These are phyloP conservation scores for Rosalia funebris DNA, from an alignment of 2,888 invertebrate genomes.

Conservation along the genomic window DNA sequence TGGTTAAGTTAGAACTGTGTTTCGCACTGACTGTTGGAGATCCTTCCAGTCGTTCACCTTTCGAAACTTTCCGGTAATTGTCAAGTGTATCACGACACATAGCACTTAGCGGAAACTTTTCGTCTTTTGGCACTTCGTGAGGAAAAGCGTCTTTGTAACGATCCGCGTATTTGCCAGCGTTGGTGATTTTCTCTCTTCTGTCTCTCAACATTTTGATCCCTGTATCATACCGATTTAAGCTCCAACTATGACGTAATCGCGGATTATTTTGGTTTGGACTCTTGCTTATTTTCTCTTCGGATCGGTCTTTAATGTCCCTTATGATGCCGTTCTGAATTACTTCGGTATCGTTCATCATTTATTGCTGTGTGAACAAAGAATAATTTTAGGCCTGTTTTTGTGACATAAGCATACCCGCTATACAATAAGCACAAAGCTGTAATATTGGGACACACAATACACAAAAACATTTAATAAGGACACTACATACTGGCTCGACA, in stretches of 20 bases:
- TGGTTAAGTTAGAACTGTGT: constrained; percentile 48
- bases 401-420: constrained; percentile 13
- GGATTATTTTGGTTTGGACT: not conserved
- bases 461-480: constrained; percentile 31
- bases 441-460: constrained; percentile 31
- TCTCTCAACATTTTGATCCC: constrained; percentile 56
- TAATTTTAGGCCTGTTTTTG: constrained; percentile 26
- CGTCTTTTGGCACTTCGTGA: constrained; percentile 46
- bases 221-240: constrained; percentile 45
- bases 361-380: constrained; percentile 49
- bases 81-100: constrained; percentile 50
- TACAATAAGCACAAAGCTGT: constrained; percentile 27
- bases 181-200: constrained; percentile 56
- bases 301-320: constrained; percentile 19
- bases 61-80: constrained; percentile 42
- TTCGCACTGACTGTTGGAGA: constrained; percentile 56
- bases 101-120: constrained; percentile 49
- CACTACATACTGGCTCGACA: constrained; percentile 22
- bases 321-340: constrained; percentile 15
- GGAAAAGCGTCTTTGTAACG: constrained; percentile 59
- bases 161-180: constrained; percentile 61
- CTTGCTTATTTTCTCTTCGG: not conserved
- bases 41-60: constrained; percentile 51
- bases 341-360: constrained; percentile 47
- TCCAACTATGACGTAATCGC: constrained; percentile 33